Evolutionary conservation across 2,888 invertebrate species (phyloP).

Genomic region (Dexiosoma caninum): DNA sequence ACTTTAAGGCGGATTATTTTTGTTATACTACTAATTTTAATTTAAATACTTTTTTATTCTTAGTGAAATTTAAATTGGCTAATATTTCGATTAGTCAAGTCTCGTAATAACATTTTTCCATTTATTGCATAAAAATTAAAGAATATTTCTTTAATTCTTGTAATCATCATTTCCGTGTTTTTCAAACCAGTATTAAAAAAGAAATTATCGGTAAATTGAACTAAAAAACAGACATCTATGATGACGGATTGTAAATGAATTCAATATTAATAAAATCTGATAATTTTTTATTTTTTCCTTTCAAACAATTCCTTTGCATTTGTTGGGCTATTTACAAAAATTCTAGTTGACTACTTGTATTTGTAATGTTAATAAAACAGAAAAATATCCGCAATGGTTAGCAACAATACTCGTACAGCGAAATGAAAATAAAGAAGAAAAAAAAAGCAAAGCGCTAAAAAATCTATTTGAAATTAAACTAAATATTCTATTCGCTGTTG

Average conservation of each 20-base stretch:
- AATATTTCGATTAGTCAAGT: no score
- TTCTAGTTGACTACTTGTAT: constrained; percentile 38
- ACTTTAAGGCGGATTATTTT: no score
- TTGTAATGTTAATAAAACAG: constrained; percentile 47
- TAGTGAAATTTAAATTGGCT: no score
- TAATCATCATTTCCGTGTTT: neutral
- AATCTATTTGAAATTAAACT: constrained; percentile 42
- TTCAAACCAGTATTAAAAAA: neutral
- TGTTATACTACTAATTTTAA: no score
- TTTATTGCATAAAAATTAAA: neutral
- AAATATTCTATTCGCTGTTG: constrained; percentile 50
- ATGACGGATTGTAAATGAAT: constrained; percentile 11
- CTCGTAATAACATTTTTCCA: no score
- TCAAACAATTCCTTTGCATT: neutral
- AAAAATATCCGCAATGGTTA: constrained; percentile 12
- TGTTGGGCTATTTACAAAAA: neutral
- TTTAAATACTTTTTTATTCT: no score
- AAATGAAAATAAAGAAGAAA: neutral
- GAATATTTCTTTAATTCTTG: neutral
- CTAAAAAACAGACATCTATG: constrained; percentile 13
- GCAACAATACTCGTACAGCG: constrained; percentile 25
- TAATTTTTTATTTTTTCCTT: constrained; percentile 7
- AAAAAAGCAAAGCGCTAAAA: neutral
- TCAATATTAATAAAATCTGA: constrained; percentile 29
- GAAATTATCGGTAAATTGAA: constrained; percentile 15